Base-by-base conservation (phyloP, 1,140 invertebrate species). In the Ridgeia piscesae region DNA sequence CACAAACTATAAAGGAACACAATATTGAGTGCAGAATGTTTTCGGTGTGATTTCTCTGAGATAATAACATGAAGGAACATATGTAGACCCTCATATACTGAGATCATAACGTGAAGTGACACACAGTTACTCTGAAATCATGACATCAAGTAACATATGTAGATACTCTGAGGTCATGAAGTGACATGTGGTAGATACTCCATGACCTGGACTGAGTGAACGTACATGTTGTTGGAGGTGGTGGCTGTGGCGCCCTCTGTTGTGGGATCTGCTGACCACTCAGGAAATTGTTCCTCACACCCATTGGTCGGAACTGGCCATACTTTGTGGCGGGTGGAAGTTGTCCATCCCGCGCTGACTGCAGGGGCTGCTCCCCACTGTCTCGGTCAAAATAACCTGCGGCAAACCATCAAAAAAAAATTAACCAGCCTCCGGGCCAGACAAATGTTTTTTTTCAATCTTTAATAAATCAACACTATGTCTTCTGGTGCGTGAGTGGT, bases 231-330 rank as follows among this genome's bases (percentile, higher is more conserved):
- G 58, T 77, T 77, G 58, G 58, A 27, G 89, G 89, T 17, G 89
- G 89, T 42, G 34, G 89, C 89, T 90, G 89, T 34, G 34, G 34
- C 1, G 34, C 34, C 35, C 35, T 90, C 35, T 90, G 89, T 42
- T 90, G 89, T 42, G 34, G 89, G 89, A 90, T 90, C 89, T 90
- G 89, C 34, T 90, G 89, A 42, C 89, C 89, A 34, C 34, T 90
- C 9, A 90, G 35, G 89, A 90, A 90, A 27, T 90, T 90, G 31
- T 90, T 90, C 34, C 89, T 34, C 34, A 90, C 35, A 6, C 89
- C 89, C 34, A 35, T 90, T 42, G 89, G 89, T 42, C 35, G 34
- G 89, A 90, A 90, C 89, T 90, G 89, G 9, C 58, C 58, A 77
- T 4, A 77, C 27, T 77, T 77, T 17, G 58, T 77, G 58, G 58